Base-by-base conservation (phyloP, 2,113 vertebrate genomes). In the Nyctibius bracteatus region DNA sequence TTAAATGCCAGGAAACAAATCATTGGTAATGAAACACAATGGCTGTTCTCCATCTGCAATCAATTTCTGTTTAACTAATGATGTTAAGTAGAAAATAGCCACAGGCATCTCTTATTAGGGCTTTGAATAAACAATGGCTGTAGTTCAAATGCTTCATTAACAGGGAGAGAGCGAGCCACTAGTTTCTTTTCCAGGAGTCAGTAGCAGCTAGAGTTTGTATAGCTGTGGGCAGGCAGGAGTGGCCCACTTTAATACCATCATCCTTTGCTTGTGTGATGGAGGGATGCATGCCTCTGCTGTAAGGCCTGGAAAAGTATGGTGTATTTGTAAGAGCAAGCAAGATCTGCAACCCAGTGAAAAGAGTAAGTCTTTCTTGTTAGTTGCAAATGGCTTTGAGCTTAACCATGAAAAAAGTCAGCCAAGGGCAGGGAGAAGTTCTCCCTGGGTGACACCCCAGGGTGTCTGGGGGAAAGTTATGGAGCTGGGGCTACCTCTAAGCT, bases 221-320 rank as follows among this genome's bases (percentile, higher is more conserved):
- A 59, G 47, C 10, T 58, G 24, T 18, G 16, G 46, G 61, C 12
- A 49, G 24, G 57, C 8, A 46, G 17, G 49, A 35, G 10, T 1
- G 6, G 15, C 2, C 19, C 0, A 1, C 1, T 3, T 19, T 66
- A 2, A 6, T 57, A 44, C 65, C 1, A 0, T 28, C 3, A 0
- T 28, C 18, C 19, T 71, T 77, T 9, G 14, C n/a, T 43, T 14
- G 22, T 14, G 10, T 10, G 55, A 46, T 5, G 14, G 12, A 62
- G 30, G 37, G 41, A 47, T 30, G 10, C 0, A 0, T 13, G 11
- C 8, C 7, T 55, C 33, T 77, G n/a, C 37, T 59, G 30, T 12
- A 1, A 0, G 5, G 19, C 24, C 28, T 51, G 62, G 49, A 9
- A 1, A 5, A 33, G 13, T 0, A 3, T 5, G 17, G 10, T 24